Conservation (phyloP, 2,888 invertebrate genomes). For the Lochmaea crataegi region DNA sequence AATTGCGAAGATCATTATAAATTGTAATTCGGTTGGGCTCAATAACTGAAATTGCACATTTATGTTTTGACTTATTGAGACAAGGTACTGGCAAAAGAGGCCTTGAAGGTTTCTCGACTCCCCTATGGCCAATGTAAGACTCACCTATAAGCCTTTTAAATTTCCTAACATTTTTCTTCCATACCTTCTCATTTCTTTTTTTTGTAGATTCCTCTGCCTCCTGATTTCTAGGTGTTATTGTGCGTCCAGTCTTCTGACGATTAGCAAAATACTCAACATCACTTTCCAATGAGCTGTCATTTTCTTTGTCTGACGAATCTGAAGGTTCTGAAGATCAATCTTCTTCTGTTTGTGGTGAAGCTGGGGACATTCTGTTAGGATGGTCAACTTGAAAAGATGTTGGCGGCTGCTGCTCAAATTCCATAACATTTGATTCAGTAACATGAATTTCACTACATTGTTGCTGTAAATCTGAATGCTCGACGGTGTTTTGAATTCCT, state of each 20-base stretch:
- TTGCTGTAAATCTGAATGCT: background rate
- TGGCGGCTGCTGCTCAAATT: background rate
- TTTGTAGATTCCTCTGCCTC: too few species aligned
- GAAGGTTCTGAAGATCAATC: constrained; percentile 25
- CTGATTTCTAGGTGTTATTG: too few species aligned
- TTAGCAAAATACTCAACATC: too few species aligned
- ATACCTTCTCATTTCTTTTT: too few species aligned
- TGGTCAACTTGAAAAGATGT: constrained; percentile 22
- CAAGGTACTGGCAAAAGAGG: constrained; percentile 45
- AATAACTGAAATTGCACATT: constrained; percentile 42
- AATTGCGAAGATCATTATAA: constrained; percentile 17
- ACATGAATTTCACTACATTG: too few species aligned
- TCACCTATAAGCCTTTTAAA: constrained; percentile 36
- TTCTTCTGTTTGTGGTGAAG: constrained; percentile 24
- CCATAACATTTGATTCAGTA: too few species aligned
- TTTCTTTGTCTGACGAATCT: constrained; percentile 1
- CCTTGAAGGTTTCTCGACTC: constrained; percentile 27
- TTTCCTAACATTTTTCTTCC: constrained; percentile 30
- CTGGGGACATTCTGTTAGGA: constrained; percentile 5
- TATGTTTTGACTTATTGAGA: constrained; percentile 45
- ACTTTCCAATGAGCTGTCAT: too few species aligned
- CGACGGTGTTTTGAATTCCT: background rate
- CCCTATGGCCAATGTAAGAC: constrained; percentile 37
- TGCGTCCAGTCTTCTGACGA: too few species aligned
- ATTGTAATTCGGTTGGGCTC: constrained; percentile 41